These are phyloP conservation scores for Myotis yumanensis DNA, from an alignment of 2,113 vertebrate species.

Conservation along the genomic window DNA sequence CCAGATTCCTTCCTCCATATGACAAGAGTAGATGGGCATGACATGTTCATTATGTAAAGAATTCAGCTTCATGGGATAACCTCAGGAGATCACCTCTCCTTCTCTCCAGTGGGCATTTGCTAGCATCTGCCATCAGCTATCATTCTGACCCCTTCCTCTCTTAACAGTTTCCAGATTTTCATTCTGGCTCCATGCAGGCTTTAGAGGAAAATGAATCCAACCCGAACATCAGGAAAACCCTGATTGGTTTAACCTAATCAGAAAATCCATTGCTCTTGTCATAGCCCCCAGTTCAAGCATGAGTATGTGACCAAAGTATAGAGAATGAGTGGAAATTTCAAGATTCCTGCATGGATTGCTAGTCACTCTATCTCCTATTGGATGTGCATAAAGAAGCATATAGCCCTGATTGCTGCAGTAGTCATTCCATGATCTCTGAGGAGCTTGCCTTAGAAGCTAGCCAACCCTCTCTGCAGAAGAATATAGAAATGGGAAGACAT, in stretches of 20 bases:
- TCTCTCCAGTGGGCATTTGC: neutral
- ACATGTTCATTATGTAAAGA: neutral
- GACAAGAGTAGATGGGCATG: neutral
- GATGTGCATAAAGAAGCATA: neutral
- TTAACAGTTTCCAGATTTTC: constrained; percentile 25
- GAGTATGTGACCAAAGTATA: neutral
- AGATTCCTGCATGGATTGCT: neutral
- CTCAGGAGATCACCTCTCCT: neutral
- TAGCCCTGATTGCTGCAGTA: neutral
- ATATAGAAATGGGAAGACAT: neutral
- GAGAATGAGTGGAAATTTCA: neutral
- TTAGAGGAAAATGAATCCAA: constrained; percentile 19
- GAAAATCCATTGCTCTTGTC: neutral
- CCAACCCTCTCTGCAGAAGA: neutral
- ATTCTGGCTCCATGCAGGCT: neutral
- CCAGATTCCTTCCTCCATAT: neutral
- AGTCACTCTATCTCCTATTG: neutral
- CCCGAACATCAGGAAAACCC: neutral
- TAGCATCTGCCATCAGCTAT: neutral
- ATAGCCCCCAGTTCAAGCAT: neutral
- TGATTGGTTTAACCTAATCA: neutral
- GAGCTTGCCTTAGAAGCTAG: neutral
- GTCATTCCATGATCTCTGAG: neutral
- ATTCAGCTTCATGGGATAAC: constrained; percentile 6
- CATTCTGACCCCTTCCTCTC: neutral